phyloP scores from a whole-genome alignment of 2,888 invertebrate species.

The Synanthedon formicaeformis region DNA sequence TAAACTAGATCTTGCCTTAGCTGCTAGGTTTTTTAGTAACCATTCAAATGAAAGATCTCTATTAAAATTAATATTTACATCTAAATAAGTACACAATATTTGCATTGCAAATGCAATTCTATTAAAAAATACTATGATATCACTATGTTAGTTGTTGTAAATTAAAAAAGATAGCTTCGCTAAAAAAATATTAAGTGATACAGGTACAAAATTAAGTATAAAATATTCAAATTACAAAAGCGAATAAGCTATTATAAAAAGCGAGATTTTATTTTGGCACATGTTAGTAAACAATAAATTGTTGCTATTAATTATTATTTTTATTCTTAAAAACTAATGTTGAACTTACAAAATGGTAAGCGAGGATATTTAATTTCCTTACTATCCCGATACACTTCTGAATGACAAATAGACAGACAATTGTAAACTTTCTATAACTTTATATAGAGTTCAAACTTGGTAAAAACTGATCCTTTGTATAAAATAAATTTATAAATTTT shows the following conservation, averaged over 20 bases:
- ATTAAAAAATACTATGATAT: neutral
- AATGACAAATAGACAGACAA: neutral
- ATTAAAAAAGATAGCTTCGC: neutral
- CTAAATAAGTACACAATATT: conserved; percentile 8
- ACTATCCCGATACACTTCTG: neutral
- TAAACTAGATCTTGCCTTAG: conserved; percentile 36
- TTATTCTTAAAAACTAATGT: neutral
- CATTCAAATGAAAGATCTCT: conserved; percentile 12
- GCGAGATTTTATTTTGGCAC: conserved; percentile 36
- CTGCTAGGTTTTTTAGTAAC: conserved; percentile 44
- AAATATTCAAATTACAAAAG: neutral
- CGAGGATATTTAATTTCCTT: neutral
- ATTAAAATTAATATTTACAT: conserved; percentile 19
- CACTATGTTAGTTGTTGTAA: neutral
- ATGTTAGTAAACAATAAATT: conserved; percentile 21
- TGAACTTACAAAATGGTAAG: neutral
- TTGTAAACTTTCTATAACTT: no score
- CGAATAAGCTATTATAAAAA: neutral
- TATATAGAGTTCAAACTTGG: no score
- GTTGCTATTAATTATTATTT: neutral
- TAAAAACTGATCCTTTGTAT: no score
- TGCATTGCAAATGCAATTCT: neutral
- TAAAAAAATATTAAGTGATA: neutral
- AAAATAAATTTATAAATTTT: no score
- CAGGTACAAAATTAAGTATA: neutral